These are phyloP conservation scores for Drosophila affinis DNA, from an alignment of 2,888 invertebrate species.

Conservation along the genomic window DNA sequence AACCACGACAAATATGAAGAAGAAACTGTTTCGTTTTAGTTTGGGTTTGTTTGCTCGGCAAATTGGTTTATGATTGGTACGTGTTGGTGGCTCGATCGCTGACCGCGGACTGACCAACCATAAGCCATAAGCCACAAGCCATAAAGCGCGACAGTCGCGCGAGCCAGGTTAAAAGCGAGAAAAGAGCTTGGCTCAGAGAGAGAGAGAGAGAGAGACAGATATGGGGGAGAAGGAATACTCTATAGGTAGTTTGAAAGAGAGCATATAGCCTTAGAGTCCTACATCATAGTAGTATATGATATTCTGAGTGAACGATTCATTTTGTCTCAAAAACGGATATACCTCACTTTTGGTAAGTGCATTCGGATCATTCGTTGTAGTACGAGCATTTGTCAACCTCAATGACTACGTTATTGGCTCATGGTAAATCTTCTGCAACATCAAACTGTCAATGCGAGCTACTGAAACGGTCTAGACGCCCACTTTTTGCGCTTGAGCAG, in stretches of 20 bases:
- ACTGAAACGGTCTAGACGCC: slow-evolving; percentile 21
- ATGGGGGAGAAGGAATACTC: slow-evolving; percentile 15
- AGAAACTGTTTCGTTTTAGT: slow-evolving; percentile 25
- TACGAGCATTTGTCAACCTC: slow-evolving; percentile 33
- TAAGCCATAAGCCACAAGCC: slow-evolving; percentile 36
- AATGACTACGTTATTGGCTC: slow-evolving; percentile 40
- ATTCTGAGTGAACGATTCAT: no score
- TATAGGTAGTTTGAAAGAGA: neutral
- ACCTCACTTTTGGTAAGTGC: neutral
- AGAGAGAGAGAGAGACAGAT: neutral
- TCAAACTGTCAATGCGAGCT: slow-evolving; percentile 44
- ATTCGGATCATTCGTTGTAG: slow-evolving; percentile 1
- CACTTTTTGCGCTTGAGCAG: slow-evolving; percentile 46
- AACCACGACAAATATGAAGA: slow-evolving; percentile 28
- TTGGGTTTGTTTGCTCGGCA: slow-evolving; percentile 27
- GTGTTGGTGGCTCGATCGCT: slow-evolving; percentile 70
- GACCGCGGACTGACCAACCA: slow-evolving; percentile 60
- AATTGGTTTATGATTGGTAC: slow-evolving; percentile 65
- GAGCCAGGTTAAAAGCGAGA: slow-evolving; percentile 39
- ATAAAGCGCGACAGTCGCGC: slow-evolving; percentile 23
- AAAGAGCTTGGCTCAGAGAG: slow-evolving; percentile 5
- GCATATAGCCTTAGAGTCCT: no score
- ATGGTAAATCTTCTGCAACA: slow-evolving; percentile 51
- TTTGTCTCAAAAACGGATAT: neutral
- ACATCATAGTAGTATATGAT: no score